Base-by-base conservation (phyloP, 2,113 vertebrate genomes). In the Macquaria ambigua region DNA sequence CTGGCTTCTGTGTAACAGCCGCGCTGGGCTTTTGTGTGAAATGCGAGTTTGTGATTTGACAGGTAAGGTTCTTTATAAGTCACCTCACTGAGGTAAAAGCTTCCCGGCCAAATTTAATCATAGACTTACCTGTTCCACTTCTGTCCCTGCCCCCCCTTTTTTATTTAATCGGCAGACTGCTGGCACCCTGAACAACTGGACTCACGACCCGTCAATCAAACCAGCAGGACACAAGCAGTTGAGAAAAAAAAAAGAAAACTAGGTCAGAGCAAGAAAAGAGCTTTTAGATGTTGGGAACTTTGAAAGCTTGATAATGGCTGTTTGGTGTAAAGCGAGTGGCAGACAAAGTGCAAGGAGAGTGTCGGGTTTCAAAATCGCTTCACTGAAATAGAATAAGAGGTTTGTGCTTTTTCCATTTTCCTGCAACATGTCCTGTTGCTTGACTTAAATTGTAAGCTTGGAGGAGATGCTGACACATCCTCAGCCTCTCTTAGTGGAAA, bases 151-250 rank as follows among this genome's bases (percentile, higher is more conserved):
- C 62, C 34, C 58, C 68, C 41, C n/a, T n/a, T n/a, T 16, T 79
- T 6, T 34, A 7, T 74, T 73, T 82, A 79, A 90, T 39, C 79
- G 74, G 59, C 74, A 41, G 23, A 70, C 23, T 18, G 66, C 50
- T 53, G 62, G 50, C 50, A 39, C 43, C 70, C 58, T 20, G 66
- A 85, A 70, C 72, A 62, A 56, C 82, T 34, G 75, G 83, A 72
- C 86, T 62, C 69, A 8, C 39, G 72, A 31, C 20, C 53, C 4
- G 23, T 81, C 83, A 73, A 12, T 87, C 79, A 53, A 66, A 74
- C 0, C 63, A 25, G 72, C 75, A 77, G 46, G 76, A 74, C 18
- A 34, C 37, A 14, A 48, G 41, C 18, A 23, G 23, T 0, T 2
- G 4, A 11, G 16, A 2, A 6, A 64, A 18, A 16, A n/a, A 6